These are phyloP conservation scores for Periophthalmus modestus DNA, from an alignment of 2,113 vertebrate species.

Conservation along the genomic window DNA sequence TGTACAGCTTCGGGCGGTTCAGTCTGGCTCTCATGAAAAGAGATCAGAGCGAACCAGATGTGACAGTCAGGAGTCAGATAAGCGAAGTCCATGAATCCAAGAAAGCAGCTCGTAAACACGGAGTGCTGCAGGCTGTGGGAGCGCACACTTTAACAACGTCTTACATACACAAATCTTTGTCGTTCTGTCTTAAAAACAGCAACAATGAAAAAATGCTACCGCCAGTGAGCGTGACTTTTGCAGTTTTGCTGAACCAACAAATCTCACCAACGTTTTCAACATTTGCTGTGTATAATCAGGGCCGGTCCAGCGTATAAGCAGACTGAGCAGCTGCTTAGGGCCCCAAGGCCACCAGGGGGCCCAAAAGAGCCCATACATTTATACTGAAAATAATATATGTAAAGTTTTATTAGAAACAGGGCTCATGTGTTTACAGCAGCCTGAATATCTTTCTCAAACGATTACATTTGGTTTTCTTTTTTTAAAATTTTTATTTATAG, in stretches of 20 bases:
- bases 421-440: too few species aligned
- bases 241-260: too few species aligned
- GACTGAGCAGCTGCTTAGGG: too few species aligned
- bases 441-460: too few species aligned
- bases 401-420: too few species aligned
- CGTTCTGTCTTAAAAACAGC: neutral
- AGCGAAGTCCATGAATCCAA: conserved; percentile 20
- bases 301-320: too few species aligned
- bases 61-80: conserved; percentile 48
- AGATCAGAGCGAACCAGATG: conserved; percentile 43
- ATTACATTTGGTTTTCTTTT: too few species aligned
- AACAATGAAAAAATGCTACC: neutral
- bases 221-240: neutral
- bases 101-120: conserved; percentile 28
- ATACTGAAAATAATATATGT: too few species aligned
- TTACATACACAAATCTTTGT: neutral
- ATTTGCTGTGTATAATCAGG: too few species aligned
- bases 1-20: conserved; percentile 14
- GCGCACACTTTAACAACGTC: neutral
- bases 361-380: too few species aligned
- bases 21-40: conserved; percentile 36
- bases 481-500: too few species aligned
- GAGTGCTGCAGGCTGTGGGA: neutral
- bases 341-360: too few species aligned
- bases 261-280: neutral